Evolutionary conservation across 2,797 vertebrate genomes (phyloP).

Genomic region (Paratrypauchen microcephalus): DNA sequence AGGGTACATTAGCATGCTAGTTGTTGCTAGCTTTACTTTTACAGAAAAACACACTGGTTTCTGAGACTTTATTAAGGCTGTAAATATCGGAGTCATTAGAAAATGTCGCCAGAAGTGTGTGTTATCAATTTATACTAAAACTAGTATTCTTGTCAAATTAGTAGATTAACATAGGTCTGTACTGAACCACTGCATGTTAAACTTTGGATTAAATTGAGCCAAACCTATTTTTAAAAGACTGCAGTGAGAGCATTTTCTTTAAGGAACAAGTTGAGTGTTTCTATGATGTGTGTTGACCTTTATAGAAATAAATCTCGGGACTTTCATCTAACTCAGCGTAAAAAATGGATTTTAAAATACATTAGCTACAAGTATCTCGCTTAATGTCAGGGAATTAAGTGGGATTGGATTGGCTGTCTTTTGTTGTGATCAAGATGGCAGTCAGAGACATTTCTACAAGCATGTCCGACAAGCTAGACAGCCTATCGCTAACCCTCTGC

Average conservation of each 20-base stretch:
- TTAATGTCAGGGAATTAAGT: conserved; percentile 8
- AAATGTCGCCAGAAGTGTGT: too few species aligned
- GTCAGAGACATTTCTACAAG: neutral
- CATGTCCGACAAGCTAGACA: neutral
- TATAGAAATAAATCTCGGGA: neutral
- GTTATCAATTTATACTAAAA: too few species aligned
- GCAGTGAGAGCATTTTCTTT: neutral
- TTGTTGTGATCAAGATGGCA: conserved; percentile 2
- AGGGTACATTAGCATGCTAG: too few species aligned
- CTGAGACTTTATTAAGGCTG: too few species aligned
- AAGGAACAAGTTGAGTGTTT: neutral
- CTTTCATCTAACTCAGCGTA: neutral
- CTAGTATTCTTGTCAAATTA: neutral
- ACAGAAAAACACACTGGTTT: too few species aligned
- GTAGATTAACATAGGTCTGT: neutral
- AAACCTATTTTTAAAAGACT: neutral
- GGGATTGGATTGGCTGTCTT: neutral
- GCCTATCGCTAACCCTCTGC: neutral
- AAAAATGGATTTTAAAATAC: conserved; percentile 1
- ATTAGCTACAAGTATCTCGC: neutral
- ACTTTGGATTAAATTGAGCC: neutral
- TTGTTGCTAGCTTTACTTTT: too few species aligned
- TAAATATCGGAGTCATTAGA: too few species aligned
- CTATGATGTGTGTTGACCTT: neutral
- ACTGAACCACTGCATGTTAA: neutral